Percentiles rank a stretch among this genome's conserved stretches.
Evolutionary conservation across 2,797 vertebrate species (phyloP).

Genomic region (Centropyge bicolor): DNA sequence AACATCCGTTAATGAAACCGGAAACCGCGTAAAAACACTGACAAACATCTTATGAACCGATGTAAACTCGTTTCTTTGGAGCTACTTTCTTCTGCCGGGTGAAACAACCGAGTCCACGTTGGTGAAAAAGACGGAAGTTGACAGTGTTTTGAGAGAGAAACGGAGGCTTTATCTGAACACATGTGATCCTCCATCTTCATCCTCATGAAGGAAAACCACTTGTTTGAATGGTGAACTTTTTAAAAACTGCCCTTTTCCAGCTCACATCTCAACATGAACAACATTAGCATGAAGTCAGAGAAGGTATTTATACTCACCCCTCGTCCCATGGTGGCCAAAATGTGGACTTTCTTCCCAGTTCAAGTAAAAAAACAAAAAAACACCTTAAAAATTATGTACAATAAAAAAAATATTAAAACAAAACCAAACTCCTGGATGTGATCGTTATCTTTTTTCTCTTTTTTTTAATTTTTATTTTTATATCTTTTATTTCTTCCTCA

Average conservation of each 20-base stretch:
- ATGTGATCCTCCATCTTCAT: not conserved
- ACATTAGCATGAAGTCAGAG: not conserved
- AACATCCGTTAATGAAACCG: constrained; percentile 68
- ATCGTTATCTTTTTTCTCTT: constrained; percentile 1
- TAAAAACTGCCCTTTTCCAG: not conserved
- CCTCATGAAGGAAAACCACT: constrained; percentile 42
- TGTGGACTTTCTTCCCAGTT: constrained; percentile 60
- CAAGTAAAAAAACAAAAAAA: constrained; percentile 63
- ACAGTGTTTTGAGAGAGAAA: constrained; percentile 1
- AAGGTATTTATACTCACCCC: constrained; percentile 82
- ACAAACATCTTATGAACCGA: constrained; percentile 32
- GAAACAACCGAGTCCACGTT: too few relatives aligned
- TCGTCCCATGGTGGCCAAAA: constrained; percentile 82
- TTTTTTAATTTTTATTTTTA: constrained; percentile 8
- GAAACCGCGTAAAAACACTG: constrained; percentile 3
- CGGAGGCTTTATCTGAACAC: constrained; percentile 20
- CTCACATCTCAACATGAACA: not conserved
- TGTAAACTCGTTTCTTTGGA: constrained; percentile 20
- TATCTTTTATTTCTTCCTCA: constrained; percentile 24
- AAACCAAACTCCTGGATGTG: constrained; percentile 54
- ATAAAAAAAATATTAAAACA: constrained; percentile 39
- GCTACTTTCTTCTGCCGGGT: too few relatives aligned
- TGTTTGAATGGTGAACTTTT: constrained; percentile 56
- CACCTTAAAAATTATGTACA: constrained; percentile 68
- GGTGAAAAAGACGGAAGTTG: constrained; percentile 49